Evolutionary conservation across 2,113 vertebrate species (phyloP), one percentile per base, ranked within the genome.

Genomic region (Psephotus haematonotus): DNA sequence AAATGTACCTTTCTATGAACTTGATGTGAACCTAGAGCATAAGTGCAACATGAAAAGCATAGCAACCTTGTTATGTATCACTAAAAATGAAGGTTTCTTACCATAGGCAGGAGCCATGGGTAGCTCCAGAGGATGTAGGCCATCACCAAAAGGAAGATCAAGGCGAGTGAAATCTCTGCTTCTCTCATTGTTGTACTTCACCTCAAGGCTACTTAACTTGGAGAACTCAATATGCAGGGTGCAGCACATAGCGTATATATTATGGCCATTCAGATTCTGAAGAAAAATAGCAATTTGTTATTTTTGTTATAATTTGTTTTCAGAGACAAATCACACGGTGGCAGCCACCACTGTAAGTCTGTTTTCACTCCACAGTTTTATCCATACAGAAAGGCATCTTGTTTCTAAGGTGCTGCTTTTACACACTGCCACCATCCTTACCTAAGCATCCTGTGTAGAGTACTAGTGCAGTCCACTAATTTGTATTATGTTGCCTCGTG

Each of bases 141-240:
- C 93, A 86, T 98, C 97, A 79, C 98, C 98, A 97, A 94, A 97
- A 77, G 99, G 98, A 95, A 99, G 98, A 93, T 99, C 98, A 93
- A 95, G 25, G 29, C 98, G 98, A 88, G 99, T 99, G 95, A 99
- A 99, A 89, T 99, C 99, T 97, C 99, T 97, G 33, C 98, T 99
- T 97, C 98, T 99, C 60, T 98, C 98, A 82, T 98, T 99, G 97
- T 99, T 99, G 86, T 99, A 99, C 88, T 98, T 99, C 90, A 99
- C 96, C 17, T 97, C 98, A 95, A 99, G 98, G 93, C 90, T 98
- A 96, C 90, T 96, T 93, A 99, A 96, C 93, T 95, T 99, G 90
- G 98, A 99, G 97, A 98, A 99, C 83, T 98, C 98, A 91, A 99
- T 93, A 62, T 31, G 98, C 79, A 99, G 96, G 71, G 98, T 98